Evolutionary conservation across 1,140 invertebrate genomes (phyloP), one percentile per base, ranked within the genome.

Genomic region (Battus philenor): DNA sequence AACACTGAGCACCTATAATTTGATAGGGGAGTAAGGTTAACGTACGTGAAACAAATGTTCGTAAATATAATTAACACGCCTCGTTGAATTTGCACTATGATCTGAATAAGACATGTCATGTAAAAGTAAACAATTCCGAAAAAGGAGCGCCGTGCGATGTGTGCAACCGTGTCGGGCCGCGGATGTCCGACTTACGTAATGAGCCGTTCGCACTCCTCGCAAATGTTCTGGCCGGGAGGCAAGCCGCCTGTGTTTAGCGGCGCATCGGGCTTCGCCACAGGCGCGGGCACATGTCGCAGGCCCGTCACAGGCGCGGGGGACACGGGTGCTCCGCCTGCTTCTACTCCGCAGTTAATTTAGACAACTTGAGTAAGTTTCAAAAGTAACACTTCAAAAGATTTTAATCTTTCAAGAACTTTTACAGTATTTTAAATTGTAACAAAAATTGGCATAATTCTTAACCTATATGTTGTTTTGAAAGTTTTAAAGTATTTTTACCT

Each of bases 191-290:
- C 94, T 95, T 94, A 97, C 94, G 95, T 94, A 86, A 97, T 97
- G 68, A 97, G 90, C 75, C 95, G 91, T 86, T 96, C 95, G 88
- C 95, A 97, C 66, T 97, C 95, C 48, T 93, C 93, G 86, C 95
- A 97, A 85, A 96, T 93, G 86, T 97, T 97, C 86, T 95, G 94
- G 74, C 94, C 93, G 49, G 93, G 91, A 58, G 93, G 91, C 47
- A 95, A 86, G 70, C 90, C 90, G 55, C 90, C 89, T 63, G 91
- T 90, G 69, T 88, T 87, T 64, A 88, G 78, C 48, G 88, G 89
- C 48, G 91, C 89, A 75, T 92, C 90, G 34, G 93, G 93, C 12
- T 91, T 89, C 48, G 90, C 86, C 44, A 94, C 89, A 47, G 94
- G 93, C 44, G 93, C 91, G 36, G 83, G 69, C 47, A 94, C 92